Percentiles rank a stretch among this genome's conserved stretches.
phyloP scores from a whole-genome alignment of 2,888 invertebrate genomes.

The Onthophagus sagittarius region DNA sequence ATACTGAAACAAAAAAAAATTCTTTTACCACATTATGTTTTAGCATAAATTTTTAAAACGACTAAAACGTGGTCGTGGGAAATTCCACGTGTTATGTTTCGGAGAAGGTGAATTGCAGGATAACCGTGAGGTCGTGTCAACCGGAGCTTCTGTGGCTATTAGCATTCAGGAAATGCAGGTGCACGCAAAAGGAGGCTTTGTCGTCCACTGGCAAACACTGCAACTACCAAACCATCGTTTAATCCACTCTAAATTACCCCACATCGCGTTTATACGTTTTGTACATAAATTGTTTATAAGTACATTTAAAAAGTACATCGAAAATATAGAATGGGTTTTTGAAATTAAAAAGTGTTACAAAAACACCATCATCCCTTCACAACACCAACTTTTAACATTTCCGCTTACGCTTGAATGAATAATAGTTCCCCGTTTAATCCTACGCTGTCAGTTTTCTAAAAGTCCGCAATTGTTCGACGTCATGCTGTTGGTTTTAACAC shows the following conservation, averaged over 20 bases:
- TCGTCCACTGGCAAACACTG: background rate
- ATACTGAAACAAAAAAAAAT: conserved; percentile 60
- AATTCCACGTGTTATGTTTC: background rate
- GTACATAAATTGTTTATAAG: background rate
- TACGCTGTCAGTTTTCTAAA: background rate
- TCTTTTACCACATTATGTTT: no score
- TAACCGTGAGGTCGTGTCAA: background rate
- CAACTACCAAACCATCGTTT: background rate
- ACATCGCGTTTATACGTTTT: background rate
- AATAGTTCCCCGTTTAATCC: background rate
- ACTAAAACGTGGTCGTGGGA: background rate
- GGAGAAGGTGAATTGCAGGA: background rate
- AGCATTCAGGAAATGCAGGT: background rate
- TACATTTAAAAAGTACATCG: no score
- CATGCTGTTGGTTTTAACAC: background rate
- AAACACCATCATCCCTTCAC: background rate
- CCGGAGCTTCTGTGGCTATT: background rate
- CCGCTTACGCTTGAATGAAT: background rate
- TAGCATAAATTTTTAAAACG: no score
- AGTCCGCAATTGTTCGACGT: background rate
- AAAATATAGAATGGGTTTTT: no score
- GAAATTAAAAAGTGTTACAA: background rate
- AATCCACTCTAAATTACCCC: background rate
- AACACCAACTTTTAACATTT: background rate
- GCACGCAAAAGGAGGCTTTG: background rate